Base-by-base conservation (phyloP, 2,888 invertebrate genomes). In the Ptilodon capucinus region DNA sequence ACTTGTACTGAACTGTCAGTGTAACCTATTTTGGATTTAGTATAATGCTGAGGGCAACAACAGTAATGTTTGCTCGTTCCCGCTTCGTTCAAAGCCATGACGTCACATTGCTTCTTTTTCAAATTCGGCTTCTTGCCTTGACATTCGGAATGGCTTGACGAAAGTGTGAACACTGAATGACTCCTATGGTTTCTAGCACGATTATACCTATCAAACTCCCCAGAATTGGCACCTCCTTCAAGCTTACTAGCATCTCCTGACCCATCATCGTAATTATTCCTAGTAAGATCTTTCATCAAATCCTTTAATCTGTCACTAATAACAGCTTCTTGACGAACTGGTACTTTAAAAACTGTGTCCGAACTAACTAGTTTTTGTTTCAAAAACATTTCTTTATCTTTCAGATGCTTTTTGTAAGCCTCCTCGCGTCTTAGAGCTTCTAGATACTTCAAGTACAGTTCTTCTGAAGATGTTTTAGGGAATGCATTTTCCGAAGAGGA, bases 191-290 rank as follows among this genome's bases (percentile, higher is more conserved):
- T 81, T 51, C 66, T 76, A n/a, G 68, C 43, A 28, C 66, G 51
- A 54, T 60, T 54, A 39, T 62, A 54, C 54, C 51, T 69, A n/a
- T 76, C 65, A 17, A 67, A 46, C 43, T 80, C 59, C 9, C 61
- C 53, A 56, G 76, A 67, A 44, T 68, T 71, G 13, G 79, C 76
- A 17, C 80, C 79, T 14, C 82, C 81, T 70, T 86, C 85, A 44
- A 89, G 59, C 67, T 86, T 88, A 64, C 85, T 84, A n/a, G 89
- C 90, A 66, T 91, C 91, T 6, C 91, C 91, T 6, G 90, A 90
- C 14, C 90, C 89, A 64, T 89, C 85, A 46, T 85, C 81, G 61
- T 86, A 85, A 48, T 89, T 87, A 54, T 90, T 90, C 56, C 82
- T 75, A n/a, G 85, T 81, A 44, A 91, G 76, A 63, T 91, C 91